Evolutionary conservation across 2,113 vertebrate species (phyloP).

Genomic region (Tachysurus vachellii): DNA sequence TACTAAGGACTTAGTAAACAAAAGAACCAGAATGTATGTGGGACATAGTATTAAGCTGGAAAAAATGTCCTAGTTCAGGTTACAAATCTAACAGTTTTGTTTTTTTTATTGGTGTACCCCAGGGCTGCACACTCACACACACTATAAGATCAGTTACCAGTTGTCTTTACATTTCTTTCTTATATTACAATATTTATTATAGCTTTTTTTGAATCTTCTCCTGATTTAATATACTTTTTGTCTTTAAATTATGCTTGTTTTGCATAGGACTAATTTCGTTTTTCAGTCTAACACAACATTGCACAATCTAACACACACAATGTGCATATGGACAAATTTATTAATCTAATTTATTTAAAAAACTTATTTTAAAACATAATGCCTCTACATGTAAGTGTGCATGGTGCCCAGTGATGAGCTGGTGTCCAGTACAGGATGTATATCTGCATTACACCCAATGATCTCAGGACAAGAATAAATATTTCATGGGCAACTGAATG

Average conservation of each 20-base stretch:
- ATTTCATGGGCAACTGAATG: not conserved
- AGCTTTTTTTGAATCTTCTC: not conserved
- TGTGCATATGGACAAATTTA: not conserved
- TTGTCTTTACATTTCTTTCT: not conserved
- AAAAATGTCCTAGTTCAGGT: not conserved
- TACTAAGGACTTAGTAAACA: not conserved
- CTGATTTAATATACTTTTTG: not conserved
- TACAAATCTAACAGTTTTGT: not conserved
- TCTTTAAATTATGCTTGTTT: not conserved
- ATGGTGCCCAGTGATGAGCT: not conserved
- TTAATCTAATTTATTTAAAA: too few relatives aligned
- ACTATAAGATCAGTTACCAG: not conserved
- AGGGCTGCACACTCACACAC: not conserved
- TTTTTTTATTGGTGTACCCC: not conserved
- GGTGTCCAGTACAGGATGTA: not conserved
- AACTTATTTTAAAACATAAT: not conserved
- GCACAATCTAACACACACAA: too few relatives aligned
- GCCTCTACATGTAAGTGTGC: not conserved
- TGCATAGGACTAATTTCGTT: too few relatives aligned
- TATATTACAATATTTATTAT: not conserved
- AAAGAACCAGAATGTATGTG: not conserved
- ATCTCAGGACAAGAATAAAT: not conserved
- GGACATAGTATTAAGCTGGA: not conserved
- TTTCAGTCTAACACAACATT: not conserved
- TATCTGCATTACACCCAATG: not conserved